Percentiles rank a stretch among this genome's conserved stretches.
These are phyloP conservation scores for Proisotoma minuta DNA, from an alignment of 2,888 invertebrate genomes.

Conservation along the genomic window DNA sequence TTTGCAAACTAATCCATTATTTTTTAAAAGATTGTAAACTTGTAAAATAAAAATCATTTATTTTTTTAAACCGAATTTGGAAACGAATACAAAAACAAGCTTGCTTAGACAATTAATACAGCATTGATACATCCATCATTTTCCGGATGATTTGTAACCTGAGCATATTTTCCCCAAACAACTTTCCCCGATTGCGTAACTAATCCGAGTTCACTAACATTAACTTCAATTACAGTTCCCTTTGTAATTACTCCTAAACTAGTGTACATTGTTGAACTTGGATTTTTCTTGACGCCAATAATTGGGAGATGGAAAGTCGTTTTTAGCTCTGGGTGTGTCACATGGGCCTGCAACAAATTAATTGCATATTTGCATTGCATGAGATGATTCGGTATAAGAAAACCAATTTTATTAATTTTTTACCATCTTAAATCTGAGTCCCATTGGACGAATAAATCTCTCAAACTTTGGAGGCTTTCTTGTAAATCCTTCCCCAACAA, in stretches of 20 bases:
- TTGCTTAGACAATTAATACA: conserved; percentile 81
- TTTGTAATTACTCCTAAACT: conserved; percentile 97
- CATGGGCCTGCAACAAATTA: too few species aligned
- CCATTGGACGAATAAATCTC: conserved; percentile 97
- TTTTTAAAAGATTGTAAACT: too few species aligned
- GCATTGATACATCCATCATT: conserved; percentile 99
- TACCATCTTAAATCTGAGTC: conserved; percentile 86
- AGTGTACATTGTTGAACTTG: conserved; percentile 94
- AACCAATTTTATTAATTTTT: too few species aligned
- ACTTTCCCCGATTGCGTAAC: conserved; percentile 99
- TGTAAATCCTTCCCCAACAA: conserved; percentile 96
- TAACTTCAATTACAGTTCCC: conserved; percentile 95
- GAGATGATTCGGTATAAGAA: too few species aligned
- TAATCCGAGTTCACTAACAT: conserved; percentile 95
- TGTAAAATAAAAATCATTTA: too few species aligned
- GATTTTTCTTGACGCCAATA: conserved; percentile 98
- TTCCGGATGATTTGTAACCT: conserved; percentile 98
- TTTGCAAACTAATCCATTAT: too few species aligned
- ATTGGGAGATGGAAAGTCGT: conserved; percentile 96
- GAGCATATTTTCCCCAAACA: conserved; percentile 99
- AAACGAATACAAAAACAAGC: too few species aligned
- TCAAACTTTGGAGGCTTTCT: conserved; percentile 99
- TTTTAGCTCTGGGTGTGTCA: conserved; percentile 97
- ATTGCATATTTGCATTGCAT: too few species aligned
- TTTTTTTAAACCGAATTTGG: too few species aligned